Percentiles rank a stretch among this genome's conserved stretches.
Evolutionary conservation across 1,140 invertebrate species (phyloP).

Genomic region (Lerema accius): DNA sequence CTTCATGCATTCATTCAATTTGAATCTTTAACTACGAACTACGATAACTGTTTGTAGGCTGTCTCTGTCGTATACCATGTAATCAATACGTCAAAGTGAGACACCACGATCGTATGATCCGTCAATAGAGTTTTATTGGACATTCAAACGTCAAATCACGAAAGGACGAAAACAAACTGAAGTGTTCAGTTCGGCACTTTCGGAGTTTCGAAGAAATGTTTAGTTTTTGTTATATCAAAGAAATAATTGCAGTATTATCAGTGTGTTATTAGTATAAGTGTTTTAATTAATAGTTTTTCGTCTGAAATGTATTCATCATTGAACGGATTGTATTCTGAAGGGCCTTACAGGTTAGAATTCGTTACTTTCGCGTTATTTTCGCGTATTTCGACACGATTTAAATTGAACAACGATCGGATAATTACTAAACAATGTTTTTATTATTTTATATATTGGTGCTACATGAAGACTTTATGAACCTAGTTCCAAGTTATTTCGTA

Average conservation of each 20-base stretch:
- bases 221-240: conserved; percentile 46
- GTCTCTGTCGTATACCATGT: conserved; percentile 42
- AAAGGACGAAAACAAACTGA: conserved; percentile 65
- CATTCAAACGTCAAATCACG: conserved; percentile 60
- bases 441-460: background rate
- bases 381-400: conserved; percentile 13
- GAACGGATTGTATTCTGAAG: conserved; percentile 71
- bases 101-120: conserved; percentile 72
- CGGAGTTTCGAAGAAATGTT: conserved; percentile 60
- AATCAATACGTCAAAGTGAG: conserved; percentile 39
- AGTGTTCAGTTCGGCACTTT: conserved; percentile 31
- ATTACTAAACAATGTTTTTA: background rate
- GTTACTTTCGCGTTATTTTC: conserved; percentile 47
- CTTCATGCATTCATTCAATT: conserved; percentile 6
- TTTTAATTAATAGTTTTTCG: conserved; percentile 34
- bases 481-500: conserved; percentile 2
- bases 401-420: background rate
- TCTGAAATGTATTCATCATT: conserved; percentile 63
- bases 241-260: conserved; percentile 40
- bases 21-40: conserved; percentile 48
- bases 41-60: conserved; percentile 39
- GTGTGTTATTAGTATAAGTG: conserved; percentile 41
- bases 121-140: conserved; percentile 61
- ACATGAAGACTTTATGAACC: background rate
- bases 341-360: conserved; percentile 71